Evolutionary conservation across 2,797 vertebrate species (phyloP).

Genomic region (Coracias cyanogaster): DNA sequence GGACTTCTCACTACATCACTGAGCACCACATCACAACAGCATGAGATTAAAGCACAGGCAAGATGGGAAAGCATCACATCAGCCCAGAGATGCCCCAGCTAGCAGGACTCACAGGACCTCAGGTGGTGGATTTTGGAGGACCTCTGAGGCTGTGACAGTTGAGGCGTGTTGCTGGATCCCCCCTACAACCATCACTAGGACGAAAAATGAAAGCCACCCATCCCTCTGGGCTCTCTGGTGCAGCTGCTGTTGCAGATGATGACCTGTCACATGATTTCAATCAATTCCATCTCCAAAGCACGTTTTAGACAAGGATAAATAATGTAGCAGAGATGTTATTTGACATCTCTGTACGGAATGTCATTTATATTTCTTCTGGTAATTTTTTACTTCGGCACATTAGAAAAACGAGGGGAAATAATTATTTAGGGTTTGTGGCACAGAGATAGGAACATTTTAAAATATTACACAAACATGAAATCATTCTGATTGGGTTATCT

Average conservation of each 20-base stretch:
- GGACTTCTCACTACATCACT: neutral
- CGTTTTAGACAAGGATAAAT: neutral
- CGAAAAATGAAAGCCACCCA: neutral
- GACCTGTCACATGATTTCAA: neutral
- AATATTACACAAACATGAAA: neutral
- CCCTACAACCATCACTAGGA: no score
- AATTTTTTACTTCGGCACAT: neutral
- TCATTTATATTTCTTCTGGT: neutral
- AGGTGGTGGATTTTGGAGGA: neutral
- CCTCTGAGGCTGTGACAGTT: neutral
- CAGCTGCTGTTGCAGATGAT: neutral
- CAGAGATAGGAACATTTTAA: neutral
- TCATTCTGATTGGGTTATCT: conserved; percentile 4
- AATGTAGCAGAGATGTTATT: neutral
- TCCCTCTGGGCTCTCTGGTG: neutral
- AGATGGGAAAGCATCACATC: rapidly evolving
- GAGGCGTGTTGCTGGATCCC: neutral
- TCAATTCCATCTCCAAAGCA: neutral
- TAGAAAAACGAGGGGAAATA: neutral
- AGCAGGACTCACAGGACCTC: neutral
- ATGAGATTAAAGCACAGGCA: neutral
- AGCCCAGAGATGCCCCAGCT: neutral
- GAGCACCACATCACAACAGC: rapidly evolving
- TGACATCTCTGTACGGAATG: neutral
- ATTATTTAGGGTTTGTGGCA: neutral